Percentiles rank a stretch among this genome's conserved stretches.
phyloP scores from a whole-genome alignment of 2,797 vertebrate species.

The Sebastes itinus region DNA sequence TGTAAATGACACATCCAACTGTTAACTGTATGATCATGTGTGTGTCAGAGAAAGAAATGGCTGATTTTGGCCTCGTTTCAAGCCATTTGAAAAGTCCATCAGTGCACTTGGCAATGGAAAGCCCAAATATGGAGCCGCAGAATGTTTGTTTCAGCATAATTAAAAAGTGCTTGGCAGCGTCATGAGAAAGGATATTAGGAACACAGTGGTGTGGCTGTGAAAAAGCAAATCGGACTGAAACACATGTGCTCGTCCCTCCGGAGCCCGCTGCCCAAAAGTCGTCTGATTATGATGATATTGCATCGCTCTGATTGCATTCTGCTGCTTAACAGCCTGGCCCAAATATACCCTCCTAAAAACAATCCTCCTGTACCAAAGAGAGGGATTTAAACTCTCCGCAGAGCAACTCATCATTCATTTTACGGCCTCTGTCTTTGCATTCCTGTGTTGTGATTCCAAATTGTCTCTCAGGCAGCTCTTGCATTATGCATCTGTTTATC shows the following conservation, averaged over 20 bases:
- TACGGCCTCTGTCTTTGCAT: constrained; percentile 48
- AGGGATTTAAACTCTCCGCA: constrained; percentile 50
- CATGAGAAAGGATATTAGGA: constrained; percentile 66
- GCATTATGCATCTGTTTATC: constrained; percentile 78
- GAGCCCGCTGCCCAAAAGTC: constrained; percentile 39
- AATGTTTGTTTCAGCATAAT: constrained; percentile 72
- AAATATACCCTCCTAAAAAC: constrained; percentile 43
- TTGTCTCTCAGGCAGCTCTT: constrained; percentile 67
- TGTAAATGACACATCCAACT: not conserved
- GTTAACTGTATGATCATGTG: not conserved
- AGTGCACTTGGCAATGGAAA: constrained; percentile 54
- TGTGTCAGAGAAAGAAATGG: constrained; percentile 9
- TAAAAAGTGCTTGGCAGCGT: constrained; percentile 68
- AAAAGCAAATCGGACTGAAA: constrained; percentile 53
- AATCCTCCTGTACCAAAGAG: constrained; percentile 41
- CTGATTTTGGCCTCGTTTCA: constrained; percentile 56
- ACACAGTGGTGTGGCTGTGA: constrained; percentile 45
- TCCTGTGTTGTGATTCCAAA: constrained; percentile 69
- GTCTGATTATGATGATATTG: constrained; percentile 51
- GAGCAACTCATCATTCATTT: constrained; percentile 58
- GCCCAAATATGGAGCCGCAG: constrained; percentile 55
- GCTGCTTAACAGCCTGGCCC: constrained; percentile 32
- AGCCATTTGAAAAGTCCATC: constrained; percentile 59
- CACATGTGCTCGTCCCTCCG: constrained; percentile 42
- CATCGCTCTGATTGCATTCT: constrained; percentile 47